Percentiles rank a stretch among this genome's conserved stretches.
Conservation (phyloP, 1,140 invertebrate species). For the Ruditapes philippinarum region DNA sequence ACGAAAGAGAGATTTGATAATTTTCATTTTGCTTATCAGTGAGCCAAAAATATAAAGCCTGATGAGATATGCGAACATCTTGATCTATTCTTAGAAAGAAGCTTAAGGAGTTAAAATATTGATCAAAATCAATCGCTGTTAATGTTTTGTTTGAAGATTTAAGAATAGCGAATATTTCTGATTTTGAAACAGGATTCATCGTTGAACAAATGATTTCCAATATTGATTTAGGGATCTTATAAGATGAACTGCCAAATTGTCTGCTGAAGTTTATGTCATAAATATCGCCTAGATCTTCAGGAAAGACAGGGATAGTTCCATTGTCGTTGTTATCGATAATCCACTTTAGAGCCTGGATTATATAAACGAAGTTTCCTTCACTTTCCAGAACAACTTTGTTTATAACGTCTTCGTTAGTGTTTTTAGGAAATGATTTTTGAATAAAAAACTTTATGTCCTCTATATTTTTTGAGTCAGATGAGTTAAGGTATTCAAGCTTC, state of each 20-base stretch:
- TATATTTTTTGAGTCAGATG: constrained; percentile 20
- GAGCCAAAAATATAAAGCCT: background rate
- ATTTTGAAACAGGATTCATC: constrained; percentile 4
- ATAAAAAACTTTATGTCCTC: constrained; percentile 26
- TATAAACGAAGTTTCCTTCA: constrained; percentile 48
- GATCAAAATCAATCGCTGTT: background rate
- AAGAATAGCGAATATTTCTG: background rate
- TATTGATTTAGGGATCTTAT: background rate
- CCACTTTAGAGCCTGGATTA: constrained; percentile 14
- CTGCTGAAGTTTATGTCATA: constrained; percentile 50
- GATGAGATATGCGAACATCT: background rate
- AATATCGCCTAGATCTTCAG: constrained; percentile 7
- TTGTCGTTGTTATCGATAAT: background rate
- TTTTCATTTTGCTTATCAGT: background rate
- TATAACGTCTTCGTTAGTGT: background rate
- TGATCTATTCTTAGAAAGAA: background rate
- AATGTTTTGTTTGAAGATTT: background rate
- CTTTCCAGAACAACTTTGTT: background rate
- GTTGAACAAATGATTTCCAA: constrained; percentile 43
- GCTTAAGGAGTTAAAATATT: background rate
- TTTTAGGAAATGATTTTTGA: background rate
- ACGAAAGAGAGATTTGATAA: background rate
- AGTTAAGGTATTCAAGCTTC: background rate
- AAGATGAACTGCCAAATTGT: background rate
- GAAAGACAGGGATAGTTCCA: background rate